Percentiles rank a stretch among this genome's conserved stretches.
These are phyloP conservation scores for Apotomis capreana DNA, from an alignment of 2,888 invertebrate genomes.

Conservation along the genomic window DNA sequence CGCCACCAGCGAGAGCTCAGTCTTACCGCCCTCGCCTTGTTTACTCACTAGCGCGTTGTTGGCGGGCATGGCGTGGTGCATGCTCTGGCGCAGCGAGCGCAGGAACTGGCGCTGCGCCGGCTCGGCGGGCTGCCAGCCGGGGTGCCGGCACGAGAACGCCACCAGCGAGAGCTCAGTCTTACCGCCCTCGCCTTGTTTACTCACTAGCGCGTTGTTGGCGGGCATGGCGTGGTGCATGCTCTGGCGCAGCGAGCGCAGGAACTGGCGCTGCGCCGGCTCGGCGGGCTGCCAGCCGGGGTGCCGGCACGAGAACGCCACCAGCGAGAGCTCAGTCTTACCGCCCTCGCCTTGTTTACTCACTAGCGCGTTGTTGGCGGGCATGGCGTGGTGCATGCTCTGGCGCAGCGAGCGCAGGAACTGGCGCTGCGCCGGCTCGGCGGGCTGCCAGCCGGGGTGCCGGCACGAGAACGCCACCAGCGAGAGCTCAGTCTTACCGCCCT, in stretches of 20 bases:
- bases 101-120: slow-evolving; percentile 89
- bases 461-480: slow-evolving; percentile 97
- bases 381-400: slow-evolving; percentile 76
- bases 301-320: slow-evolving; percentile 97
- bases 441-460: slow-evolving; percentile 98
- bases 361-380: too few species aligned
- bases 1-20: slow-evolving; percentile 97
- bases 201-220: not conserved
- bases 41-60: not conserved
- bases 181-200: slow-evolving; percentile 83
- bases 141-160: slow-evolving; percentile 97
- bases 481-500: slow-evolving; percentile 97
- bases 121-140: slow-evolving; percentile 94
- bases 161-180: slow-evolving; percentile 98
- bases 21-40: slow-evolving; percentile 90
- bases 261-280: slow-evolving; percentile 86
- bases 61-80: slow-evolving; percentile 60
- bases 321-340: slow-evolving; percentile 97
- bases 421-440: slow-evolving; percentile 87
- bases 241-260: slow-evolving; percentile 87
- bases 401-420: slow-evolving; percentile 89
- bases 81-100: slow-evolving; percentile 85
- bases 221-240: slow-evolving; percentile 68
- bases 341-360: slow-evolving; percentile 64
- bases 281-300: slow-evolving; percentile 98